A percentile compares a stretch with the other conserved stretches of the same genome.
These are phyloP conservation scores for Metopolophium dirhodum DNA, from an alignment of 1,140 invertebrate genomes.

Conservation along the genomic window DNA sequence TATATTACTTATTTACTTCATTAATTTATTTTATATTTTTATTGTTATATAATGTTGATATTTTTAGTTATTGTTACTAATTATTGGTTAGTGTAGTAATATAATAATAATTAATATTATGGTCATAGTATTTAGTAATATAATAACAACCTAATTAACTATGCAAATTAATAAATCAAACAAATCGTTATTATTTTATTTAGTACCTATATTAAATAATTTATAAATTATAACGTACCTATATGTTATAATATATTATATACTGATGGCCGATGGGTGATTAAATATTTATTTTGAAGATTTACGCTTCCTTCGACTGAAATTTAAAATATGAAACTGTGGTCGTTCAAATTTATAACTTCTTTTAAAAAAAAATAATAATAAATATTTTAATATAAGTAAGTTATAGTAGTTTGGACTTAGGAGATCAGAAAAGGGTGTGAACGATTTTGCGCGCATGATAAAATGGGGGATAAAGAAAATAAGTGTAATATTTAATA, in stretches of 20 bases:
- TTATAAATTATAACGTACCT: too few relatives aligned
- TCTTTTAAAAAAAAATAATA: not conserved
- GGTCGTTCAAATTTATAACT: not conserved
- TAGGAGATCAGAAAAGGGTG: not conserved
- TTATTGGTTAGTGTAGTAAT: too few relatives aligned
- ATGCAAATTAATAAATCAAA: not conserved
- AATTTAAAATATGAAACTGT: not conserved
- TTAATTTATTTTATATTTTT: too few relatives aligned
- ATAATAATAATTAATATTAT: too few relatives aligned
- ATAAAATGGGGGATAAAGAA: slow-evolving; percentile 21
- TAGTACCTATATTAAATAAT: too few relatives aligned
- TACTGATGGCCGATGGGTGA: not conserved
- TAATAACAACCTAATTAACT: not conserved
- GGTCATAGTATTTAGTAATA: not conserved
- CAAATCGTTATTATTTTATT: not conserved
- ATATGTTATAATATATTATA: too few relatives aligned
- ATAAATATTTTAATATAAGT: not conserved
- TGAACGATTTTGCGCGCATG: not conserved
- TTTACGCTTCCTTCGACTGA: not conserved
- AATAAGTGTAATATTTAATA: slow-evolving; percentile 38
- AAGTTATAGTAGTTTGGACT: not conserved
- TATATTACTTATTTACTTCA: too few relatives aligned
- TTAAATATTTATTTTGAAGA: not conserved
- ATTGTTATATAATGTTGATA: too few relatives aligned
- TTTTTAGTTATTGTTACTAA: too few relatives aligned